These are phyloP conservation scores for Gallirallus australis DNA, from an alignment of 2,797 vertebrate species.

Conservation along the genomic window DNA sequence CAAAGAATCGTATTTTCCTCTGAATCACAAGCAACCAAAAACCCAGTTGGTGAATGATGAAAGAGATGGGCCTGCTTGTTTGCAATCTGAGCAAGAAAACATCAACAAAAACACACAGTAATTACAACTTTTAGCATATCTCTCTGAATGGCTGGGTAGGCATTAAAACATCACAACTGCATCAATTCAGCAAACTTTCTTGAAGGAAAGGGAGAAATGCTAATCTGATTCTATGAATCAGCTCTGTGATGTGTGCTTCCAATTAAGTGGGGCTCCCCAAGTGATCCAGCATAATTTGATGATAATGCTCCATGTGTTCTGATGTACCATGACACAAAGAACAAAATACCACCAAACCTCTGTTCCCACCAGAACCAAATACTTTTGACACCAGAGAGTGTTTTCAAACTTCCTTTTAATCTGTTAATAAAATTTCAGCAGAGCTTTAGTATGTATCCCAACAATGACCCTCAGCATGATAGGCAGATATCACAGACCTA, in stretches of 20 bases:
- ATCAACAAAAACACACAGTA: conserved; percentile 21
- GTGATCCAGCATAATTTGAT: neutral
- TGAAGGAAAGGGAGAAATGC: neutral
- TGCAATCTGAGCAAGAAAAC: neutral
- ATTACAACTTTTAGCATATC: conserved; percentile 28
- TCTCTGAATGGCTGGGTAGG: neutral
- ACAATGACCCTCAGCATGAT: fast-evolving
- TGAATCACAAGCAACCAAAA: conserved; percentile 13
- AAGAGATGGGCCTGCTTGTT: conserved; percentile 29
- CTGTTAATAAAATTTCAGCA: neutral
- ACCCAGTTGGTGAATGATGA: neutral
- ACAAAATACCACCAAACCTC: neutral
- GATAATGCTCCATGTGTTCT: neutral
- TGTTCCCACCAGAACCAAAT: neutral
- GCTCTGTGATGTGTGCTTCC: neutral
- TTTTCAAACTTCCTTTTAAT: neutral
- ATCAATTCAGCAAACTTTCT: conserved; percentile 4
- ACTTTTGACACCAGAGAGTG: neutral
- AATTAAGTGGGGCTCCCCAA: neutral
- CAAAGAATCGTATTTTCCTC: conserved; percentile 23
- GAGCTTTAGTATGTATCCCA: neutral
- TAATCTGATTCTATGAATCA: neutral
- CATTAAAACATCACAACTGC: neutral
- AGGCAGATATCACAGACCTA: neutral
- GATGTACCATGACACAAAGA: neutral